A percentile compares a stretch with the other conserved stretches of the same genome.
Evolutionary conservation across 2,888 invertebrate species (phyloP).

Genomic region (Drosophila lutescens): DNA sequence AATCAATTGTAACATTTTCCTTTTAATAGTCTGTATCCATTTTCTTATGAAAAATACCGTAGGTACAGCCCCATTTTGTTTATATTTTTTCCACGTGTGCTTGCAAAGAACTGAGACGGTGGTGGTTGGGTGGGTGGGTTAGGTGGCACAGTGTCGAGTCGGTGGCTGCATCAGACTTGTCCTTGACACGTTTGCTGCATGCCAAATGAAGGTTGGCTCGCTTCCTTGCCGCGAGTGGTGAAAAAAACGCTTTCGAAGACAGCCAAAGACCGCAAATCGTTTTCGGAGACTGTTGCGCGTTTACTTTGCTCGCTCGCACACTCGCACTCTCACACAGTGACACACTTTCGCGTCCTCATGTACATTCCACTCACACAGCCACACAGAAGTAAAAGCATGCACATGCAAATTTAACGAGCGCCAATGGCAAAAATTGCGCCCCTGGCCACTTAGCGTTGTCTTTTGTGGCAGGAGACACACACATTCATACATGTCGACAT

Average conservation of each 20-base stretch:
- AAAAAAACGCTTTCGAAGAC: constrained; percentile 39
- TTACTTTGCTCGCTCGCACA: constrained; percentile 33
- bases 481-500: constrained; percentile 42
- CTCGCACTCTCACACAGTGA: constrained; percentile 20
- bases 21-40: no score
- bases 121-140: background rate
- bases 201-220: constrained; percentile 63
- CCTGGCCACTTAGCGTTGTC: constrained; percentile 67
- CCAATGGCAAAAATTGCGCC: constrained; percentile 70
- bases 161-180: constrained; percentile 53
- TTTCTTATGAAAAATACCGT: background rate
- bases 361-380: background rate
- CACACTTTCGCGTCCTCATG: constrained; percentile 4
- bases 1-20: no score
- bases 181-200: constrained; percentile 76
- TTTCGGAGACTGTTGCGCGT: constrained; percentile 47
- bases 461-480: constrained; percentile 58
- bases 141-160: constrained; percentile 18
- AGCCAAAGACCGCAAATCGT: constrained; percentile 56
- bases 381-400: constrained; percentile 44
- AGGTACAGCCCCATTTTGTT: background rate
- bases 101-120: background rate
- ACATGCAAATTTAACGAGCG: constrained; percentile 79
- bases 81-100: constrained; percentile 8
- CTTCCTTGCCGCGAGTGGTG: constrained; percentile 24